Percentiles rank a stretch among this genome's conserved stretches.
These are phyloP conservation scores for Pteropus alecto DNA, from an alignment of 2,113 vertebrate genomes.

Conservation along the genomic window DNA sequence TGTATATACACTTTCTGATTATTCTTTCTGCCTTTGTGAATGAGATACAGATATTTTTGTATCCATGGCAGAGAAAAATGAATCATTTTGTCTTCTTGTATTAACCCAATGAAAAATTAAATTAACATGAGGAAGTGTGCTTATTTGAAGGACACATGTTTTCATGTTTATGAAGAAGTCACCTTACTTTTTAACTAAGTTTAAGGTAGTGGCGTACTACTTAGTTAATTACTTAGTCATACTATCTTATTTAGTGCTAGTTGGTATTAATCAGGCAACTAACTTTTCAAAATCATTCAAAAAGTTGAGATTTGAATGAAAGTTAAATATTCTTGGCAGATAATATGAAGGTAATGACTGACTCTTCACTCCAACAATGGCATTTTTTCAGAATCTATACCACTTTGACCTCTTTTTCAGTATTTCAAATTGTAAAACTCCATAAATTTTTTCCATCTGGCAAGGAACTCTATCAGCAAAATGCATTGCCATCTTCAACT, in stretches of 20 bases:
- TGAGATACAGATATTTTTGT: not conserved
- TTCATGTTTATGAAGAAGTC: not conserved
- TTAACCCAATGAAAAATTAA: not conserved
- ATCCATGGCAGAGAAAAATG: not conserved
- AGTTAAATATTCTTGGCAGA: conserved; percentile 16
- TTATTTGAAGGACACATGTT: not conserved
- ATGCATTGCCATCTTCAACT: conserved; percentile 35
- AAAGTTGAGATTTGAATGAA: not conserved
- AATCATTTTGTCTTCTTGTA: not conserved
- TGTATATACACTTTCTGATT: not conserved
- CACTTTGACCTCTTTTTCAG: conserved; percentile 37
- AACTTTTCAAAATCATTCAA: conserved; percentile 1
- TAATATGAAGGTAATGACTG: not conserved
- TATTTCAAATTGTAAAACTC: conserved; percentile 31
- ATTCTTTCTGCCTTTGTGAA: not conserved
- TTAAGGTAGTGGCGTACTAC: not conserved
- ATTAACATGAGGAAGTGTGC: not conserved
- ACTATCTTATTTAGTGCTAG: not conserved
- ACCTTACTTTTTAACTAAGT: not conserved
- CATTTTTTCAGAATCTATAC: conserved; percentile 37
- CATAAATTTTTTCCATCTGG: not conserved
- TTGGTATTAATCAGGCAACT: not conserved
- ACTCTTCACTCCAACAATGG: not conserved
- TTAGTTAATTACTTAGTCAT: not conserved
- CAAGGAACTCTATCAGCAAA: conserved; percentile 28